Base-by-base conservation (phyloP, 2,888 invertebrate genomes). In the Pteria penguin region DNA sequence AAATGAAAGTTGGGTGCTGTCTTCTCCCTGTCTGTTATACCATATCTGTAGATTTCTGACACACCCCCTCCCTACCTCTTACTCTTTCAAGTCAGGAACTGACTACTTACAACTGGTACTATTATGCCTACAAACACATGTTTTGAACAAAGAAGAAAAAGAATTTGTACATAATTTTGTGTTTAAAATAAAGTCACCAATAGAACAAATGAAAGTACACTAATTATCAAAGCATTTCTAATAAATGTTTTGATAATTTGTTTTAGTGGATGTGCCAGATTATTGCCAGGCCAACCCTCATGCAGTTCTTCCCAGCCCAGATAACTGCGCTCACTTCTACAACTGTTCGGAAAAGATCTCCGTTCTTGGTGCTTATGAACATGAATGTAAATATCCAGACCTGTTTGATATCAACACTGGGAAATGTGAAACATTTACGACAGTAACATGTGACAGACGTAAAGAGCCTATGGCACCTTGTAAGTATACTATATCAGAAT, bases 381-480 rank as follows among this genome's bases (percentile, higher is more conserved):
- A 67, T 63, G 82, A 82, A 65, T 82, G 82, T 63, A 45, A 58
- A 27, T 82, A 82, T 58, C 82, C 82, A 54, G 78, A 83, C 18
- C 74, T 83, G 14, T 83, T 80, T 73, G 80, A 80, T 2, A 62
- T 61, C 14, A 57, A 58, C n/a, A 78, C 74, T 11, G 62, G 52
- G 60, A 66, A 60, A 26, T 83, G 83, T 70, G 71, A 68, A 14
- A 72, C 75, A 31, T 81, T 81, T 61, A 73, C 55, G 24, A 66
- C 68, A 1, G 80, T 82, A n/a, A 55, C 67, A n/a, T 83, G 79
- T 63, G 72, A 65, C 36, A 69, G 45, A 31, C 52, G 76, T 24
- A 69, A 27, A 58, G 69, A 69, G 33, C 69, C 69, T 5, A 8
- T 29, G 58, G 69, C 69, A 32, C 69, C n/a, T n/a, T n/a, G n/a